A percentile compares a stretch with the other conserved stretches of the same genome.
These are phyloP conservation scores for Cherax destructor DNA, from an alignment of 1,140 invertebrate species.

Conservation along the genomic window DNA sequence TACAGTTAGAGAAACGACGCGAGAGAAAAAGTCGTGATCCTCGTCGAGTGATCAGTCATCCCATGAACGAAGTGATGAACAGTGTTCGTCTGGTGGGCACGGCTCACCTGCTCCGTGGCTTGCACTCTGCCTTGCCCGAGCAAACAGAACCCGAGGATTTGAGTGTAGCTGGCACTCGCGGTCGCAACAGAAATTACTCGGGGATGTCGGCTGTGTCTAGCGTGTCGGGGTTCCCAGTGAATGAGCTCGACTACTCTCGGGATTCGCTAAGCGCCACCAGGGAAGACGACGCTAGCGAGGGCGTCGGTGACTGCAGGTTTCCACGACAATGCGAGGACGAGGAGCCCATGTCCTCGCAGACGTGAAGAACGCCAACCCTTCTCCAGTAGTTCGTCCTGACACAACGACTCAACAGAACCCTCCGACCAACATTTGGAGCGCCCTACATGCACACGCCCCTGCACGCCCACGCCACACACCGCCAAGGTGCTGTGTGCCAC, in stretches of 20 bases:
- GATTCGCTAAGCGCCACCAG: background rate
- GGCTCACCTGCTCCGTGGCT: slow-evolving; percentile 38
- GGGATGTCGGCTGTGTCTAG: slow-evolving; percentile 63
- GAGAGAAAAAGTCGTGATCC: slow-evolving; percentile 76
- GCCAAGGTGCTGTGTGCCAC: slow-evolving; percentile 49
- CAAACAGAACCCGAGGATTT: slow-evolving; percentile 93
- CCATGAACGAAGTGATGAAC: slow-evolving; percentile 30
- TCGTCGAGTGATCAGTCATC: slow-evolving; percentile 74
- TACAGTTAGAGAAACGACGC: slow-evolving; percentile 66
- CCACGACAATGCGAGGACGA: slow-evolving; percentile 57
- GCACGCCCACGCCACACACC: slow-evolving; percentile 31
- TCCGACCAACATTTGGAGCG: background rate
- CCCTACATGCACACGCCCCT: slow-evolving; percentile 9
- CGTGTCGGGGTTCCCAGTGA: slow-evolving; percentile 20
- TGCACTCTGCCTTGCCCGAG: slow-evolving; percentile 78
- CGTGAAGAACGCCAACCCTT: slow-evolving; percentile 30
- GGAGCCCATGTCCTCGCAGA: slow-evolving; percentile 45
- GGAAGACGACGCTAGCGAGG: slow-evolving; percentile 36
- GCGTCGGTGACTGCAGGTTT: slow-evolving; percentile 41
- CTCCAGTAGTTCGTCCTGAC: slow-evolving; percentile 1
- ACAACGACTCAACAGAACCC: slow-evolving; percentile 51
- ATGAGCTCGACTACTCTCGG: slow-evolving; percentile 55
- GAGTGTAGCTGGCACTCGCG: slow-evolving; percentile 55
- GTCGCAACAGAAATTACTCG: slow-evolving; percentile 56
- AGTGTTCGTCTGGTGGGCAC: slow-evolving; percentile 35